A percentile compares a stretch with the other conserved stretches of the same genome.
phyloP scores from a whole-genome alignment of 1,140 invertebrate genomes.

The Archivesica marissinica region DNA sequence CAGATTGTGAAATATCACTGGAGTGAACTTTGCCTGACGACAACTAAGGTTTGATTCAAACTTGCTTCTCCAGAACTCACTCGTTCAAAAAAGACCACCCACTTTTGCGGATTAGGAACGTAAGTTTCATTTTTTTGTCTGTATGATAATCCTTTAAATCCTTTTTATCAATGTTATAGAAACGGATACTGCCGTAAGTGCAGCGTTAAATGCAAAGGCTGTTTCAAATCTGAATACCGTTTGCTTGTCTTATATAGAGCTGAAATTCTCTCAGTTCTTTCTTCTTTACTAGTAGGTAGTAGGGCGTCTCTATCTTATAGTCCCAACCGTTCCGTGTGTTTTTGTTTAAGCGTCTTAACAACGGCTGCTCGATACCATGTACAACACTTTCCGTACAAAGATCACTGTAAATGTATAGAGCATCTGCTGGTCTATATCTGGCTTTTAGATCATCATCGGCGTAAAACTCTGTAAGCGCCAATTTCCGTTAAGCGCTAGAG shows the following conservation, averaged over 20 bases:
- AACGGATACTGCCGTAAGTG: conserved; percentile 50
- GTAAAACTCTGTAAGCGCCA: conserved; percentile 35
- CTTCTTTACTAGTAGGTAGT: too few relatives aligned
- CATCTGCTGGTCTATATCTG: too few relatives aligned
- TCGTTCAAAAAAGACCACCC: conserved; percentile 24
- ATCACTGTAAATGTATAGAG: too few relatives aligned
- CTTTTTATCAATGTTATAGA: too few relatives aligned
- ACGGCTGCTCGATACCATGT: too few relatives aligned
- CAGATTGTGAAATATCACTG: conserved; percentile 28
- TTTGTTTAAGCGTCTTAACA: too few relatives aligned
- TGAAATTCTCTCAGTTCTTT: too few relatives aligned
- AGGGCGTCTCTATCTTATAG: too few relatives aligned
- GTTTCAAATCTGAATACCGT: conserved; percentile 9
- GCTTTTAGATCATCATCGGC: too few relatives aligned
- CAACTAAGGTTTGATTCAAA: neutral
- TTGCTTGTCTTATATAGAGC: conserved; percentile 42
- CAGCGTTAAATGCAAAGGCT: conserved; percentile 27
- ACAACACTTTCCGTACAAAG: too few relatives aligned
- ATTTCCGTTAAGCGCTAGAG: conserved; percentile 39
- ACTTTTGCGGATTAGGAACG: conserved; percentile 38
- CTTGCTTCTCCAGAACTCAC: neutral
- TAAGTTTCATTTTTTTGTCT: neutral
- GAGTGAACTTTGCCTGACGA: neutral
- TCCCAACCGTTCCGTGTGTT: too few relatives aligned
- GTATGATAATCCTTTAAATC: too few relatives aligned